Evolutionary conservation across 1,140 invertebrate genomes (phyloP), one percentile per base, ranked within the genome.

Genomic region (Eciton burchellii): DNA sequence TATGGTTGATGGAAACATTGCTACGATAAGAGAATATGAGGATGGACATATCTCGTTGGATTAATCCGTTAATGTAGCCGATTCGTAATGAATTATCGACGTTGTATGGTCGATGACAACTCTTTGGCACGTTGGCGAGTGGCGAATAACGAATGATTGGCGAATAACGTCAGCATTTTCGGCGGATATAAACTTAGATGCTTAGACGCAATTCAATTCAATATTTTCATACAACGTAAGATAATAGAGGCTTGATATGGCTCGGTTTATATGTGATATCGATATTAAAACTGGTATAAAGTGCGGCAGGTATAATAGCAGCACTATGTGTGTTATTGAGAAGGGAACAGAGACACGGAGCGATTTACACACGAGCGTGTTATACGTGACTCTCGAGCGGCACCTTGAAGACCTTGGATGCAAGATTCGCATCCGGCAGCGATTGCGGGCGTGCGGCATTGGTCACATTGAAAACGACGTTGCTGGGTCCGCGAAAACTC

Each of bases 311-410:
- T 81, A 21, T 57, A 26, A 72, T 19, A 54, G 41, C 49, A 54
- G 57, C 26, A 70, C 26, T 11, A 68, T 49, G 45, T 5, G 26
- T 47, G 47, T 24, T 45, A 29, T 74, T 62, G 2, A 24, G 0
- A 52, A 6, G 11, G 4, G 56, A 81, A n/a, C 21, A 16, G 3
- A 54, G 49, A 66, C 35, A 26, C 41, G 12, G 60, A 54, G 19
- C 65, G 8, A 68, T 3, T 29, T 21, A 49, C 54, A 60, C 47
- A 6, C 41, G 21, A n/a, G n/a, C 29, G 9, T 77, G 45, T 93
- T 91, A 95, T 19, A 95, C 95, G 85, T 95, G 95, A 91, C 95
- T 95, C 90, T 95, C 95, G 14, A 95, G 91, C 43, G 95, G 95
- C 86, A 95, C 93, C 89, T 95, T 95, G 74, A 94, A 95, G n/a